phyloP scores from a whole-genome alignment of 2,113 vertebrate species.

The Xyliphius kryptos region DNA sequence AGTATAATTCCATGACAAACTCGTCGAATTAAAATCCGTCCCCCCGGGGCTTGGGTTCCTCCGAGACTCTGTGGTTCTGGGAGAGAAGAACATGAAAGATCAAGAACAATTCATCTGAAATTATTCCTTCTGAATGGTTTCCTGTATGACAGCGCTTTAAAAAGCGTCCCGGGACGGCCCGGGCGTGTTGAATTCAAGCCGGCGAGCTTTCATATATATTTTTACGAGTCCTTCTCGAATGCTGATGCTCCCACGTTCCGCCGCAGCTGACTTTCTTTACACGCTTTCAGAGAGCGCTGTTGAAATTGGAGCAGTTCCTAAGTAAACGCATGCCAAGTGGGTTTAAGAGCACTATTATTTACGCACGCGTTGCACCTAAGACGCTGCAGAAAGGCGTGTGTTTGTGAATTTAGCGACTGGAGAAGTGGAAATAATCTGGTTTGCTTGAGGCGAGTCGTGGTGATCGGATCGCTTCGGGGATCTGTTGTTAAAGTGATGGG shows the following conservation, averaged over 20 bases:
- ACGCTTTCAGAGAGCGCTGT: conserved; percentile 13
- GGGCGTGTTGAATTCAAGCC: not conserved
- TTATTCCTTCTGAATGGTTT: conserved; percentile 44
- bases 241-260: not conserved
- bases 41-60: conserved; percentile 15
- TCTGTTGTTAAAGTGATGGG: too few species aligned
- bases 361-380: too few species aligned
- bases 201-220: conserved; percentile 16
- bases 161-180: not conserved
- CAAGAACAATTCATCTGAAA: conserved; percentile 23
- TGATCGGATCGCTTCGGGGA: too few species aligned
- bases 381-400: not conserved
- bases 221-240: conserved; percentile 1
- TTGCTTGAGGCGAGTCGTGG: too few species aligned
- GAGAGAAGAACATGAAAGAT: conserved; percentile 5
- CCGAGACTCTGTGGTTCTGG: not conserved
- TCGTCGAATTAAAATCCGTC: not conserved
- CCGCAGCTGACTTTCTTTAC: conserved; percentile 1
- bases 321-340: conserved; percentile 29
- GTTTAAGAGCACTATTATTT: conserved; percentile 33
- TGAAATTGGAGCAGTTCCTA: conserved; percentile 26
- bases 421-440: too few species aligned
- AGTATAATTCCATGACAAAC: not conserved
- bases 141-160: conserved; percentile 26
- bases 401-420: too few species aligned